Evolutionary conservation across 1,140 invertebrate species (phyloP).

Genomic region (Rhopalosiphum padi): DNA sequence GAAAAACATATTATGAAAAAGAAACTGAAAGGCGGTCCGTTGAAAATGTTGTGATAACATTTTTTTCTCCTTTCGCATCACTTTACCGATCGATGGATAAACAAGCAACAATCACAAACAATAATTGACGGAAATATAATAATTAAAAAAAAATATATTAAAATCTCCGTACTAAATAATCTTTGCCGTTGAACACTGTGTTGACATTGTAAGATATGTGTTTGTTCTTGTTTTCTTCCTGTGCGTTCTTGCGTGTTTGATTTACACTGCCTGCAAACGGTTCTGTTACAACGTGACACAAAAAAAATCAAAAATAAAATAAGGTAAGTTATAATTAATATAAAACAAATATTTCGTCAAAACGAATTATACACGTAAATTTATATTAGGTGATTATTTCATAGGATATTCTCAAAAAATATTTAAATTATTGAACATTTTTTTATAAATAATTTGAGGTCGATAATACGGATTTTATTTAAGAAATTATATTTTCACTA

Average conservation of each 20-base stretch:
- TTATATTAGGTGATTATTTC: background rate
- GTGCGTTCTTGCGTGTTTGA: background rate
- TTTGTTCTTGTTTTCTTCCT: background rate
- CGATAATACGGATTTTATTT: too few species aligned
- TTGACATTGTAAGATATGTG: conserved; percentile 14
- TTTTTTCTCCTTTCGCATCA: too few species aligned
- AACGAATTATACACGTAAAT: background rate
- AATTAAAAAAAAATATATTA: background rate
- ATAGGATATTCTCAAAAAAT: background rate
- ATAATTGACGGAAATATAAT: too few species aligned
- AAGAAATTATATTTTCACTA: too few species aligned
- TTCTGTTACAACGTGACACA: background rate
- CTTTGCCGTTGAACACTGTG: conserved; percentile 20
- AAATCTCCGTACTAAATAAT: background rate
- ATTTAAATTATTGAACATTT: too few species aligned
- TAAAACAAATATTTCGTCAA: background rate
- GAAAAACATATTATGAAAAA: background rate
- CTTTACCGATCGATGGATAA: too few species aligned
- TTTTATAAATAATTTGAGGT: too few species aligned
- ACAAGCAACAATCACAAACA: too few species aligned
- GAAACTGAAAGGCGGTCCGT: background rate
- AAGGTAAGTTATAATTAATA: background rate
- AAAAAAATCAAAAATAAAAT: background rate
- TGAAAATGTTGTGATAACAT: background rate
- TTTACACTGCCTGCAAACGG: background rate